Evolutionary conservation across 1,140 invertebrate genomes (phyloP).

Genomic region (Drosophila sechellia): DNA sequence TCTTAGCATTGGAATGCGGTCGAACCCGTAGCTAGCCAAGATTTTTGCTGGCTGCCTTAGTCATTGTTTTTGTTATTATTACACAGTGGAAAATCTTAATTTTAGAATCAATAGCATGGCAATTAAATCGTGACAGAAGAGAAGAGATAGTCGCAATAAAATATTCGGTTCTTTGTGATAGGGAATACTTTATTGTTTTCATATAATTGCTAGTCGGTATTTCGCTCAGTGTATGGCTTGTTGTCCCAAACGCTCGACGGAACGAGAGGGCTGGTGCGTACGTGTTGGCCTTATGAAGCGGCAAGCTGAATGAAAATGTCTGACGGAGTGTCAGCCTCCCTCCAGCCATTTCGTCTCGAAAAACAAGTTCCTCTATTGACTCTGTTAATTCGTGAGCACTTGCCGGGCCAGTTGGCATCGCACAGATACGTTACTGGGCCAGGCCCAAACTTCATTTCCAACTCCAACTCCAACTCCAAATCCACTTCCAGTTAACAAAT

Average conservation of each 20-base stretch:
- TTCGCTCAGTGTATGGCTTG: constrained; percentile 3
- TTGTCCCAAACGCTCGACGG: constrained; percentile 16
- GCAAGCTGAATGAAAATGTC: constrained; percentile 52
- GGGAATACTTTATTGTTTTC: not conserved
- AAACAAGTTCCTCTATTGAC: constrained; percentile 46
- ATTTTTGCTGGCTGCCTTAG: constrained; percentile 43
- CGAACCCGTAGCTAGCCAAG: constrained; percentile 73
- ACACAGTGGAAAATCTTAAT: not conserved
- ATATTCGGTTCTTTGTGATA: no score
- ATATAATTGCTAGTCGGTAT: not conserved
- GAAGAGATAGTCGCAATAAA: no score
- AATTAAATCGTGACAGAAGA: no score
- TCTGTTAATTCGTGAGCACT: constrained; percentile 46
- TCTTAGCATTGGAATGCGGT: constrained; percentile 79
- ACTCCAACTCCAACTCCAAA: constrained; percentile 1
- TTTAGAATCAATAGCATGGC: no score
- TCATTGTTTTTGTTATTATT: constrained; percentile 19
- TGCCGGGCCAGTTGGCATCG: constrained; percentile 29
- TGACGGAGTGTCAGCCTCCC: constrained; percentile 37
- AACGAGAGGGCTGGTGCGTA: constrained; percentile 25
- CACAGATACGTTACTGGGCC: constrained; percentile 41
- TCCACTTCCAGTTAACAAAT: constrained; percentile 6
- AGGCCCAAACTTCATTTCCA: constrained; percentile 18
- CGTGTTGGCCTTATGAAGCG: constrained; percentile 25
- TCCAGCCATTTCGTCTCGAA: not conserved